Percentiles rank a stretch among this genome's conserved stretches.
Conservation (phyloP, 2,797 vertebrate genomes). For the Megaceryle alcyon region DNA sequence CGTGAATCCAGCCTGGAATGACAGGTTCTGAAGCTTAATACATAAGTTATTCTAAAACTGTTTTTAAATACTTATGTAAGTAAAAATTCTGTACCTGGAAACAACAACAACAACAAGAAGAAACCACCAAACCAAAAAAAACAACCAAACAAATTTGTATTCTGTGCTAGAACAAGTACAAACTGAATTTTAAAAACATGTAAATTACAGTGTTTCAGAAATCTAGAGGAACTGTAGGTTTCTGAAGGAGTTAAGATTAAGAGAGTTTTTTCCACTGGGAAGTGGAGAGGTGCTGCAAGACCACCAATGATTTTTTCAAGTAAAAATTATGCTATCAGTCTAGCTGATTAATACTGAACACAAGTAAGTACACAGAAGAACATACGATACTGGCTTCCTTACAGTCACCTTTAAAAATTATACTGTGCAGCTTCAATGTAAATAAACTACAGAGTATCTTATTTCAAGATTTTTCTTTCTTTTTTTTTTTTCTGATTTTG, state of each 20-base stretch:
- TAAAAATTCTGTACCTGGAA: background rate
- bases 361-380: background rate
- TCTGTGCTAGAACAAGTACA: background rate
- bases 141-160: background rate
- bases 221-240: background rate
- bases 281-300: background rate
- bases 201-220: background rate
- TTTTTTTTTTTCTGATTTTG: background rate
- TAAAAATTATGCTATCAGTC: background rate
- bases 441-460: background rate
- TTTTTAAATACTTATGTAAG: background rate
- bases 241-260: background rate
- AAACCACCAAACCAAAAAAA: background rate
- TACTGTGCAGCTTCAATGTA: background rate
- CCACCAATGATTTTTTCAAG: background rate
- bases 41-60: background rate
- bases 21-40: constrained; percentile 24
- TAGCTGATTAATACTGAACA: background rate
- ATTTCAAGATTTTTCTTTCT: background rate
- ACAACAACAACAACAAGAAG: background rate
- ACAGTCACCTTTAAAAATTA: background rate
- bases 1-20: constrained; percentile 96
- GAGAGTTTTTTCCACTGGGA: background rate
- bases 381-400: background rate
- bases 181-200: background rate